Percentiles rank a stretch among this genome's conserved stretches.
Conservation (phyloP, 2,113 vertebrate genomes). For the Gymnorhina tibicen region DNA sequence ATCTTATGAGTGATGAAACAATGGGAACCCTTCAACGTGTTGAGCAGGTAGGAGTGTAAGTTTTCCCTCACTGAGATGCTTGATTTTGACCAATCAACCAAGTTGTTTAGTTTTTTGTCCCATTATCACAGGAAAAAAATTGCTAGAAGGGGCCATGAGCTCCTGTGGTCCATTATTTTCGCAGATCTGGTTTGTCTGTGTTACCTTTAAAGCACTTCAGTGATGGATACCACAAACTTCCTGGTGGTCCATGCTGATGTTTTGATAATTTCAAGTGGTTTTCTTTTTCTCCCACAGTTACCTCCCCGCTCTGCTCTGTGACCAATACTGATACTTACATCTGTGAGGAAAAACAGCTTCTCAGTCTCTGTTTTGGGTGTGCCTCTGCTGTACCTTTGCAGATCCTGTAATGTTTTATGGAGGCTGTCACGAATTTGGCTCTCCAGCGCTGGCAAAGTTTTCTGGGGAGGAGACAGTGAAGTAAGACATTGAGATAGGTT, state of each 20-base stretch:
- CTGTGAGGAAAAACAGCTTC: constrained; percentile 53
- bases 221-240: neutral
- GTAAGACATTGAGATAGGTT: neutral
- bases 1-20: neutral
- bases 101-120: neutral
- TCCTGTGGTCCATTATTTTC: neutral
- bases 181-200: neutral
- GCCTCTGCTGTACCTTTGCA: neutral
- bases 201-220: neutral
- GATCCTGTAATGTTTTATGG: neutral
- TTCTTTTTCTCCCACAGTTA: neutral
- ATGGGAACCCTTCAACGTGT: neutral
- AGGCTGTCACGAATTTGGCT: constrained; percentile 37
- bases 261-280: neutral
- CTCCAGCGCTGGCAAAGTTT: constrained; percentile 63
- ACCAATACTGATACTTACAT: constrained; percentile 32
- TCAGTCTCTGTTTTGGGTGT: neutral
- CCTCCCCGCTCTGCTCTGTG: neutral
- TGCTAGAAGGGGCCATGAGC: accelerated
- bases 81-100: neutral
- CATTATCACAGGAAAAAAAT: neutral
- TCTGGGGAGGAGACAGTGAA: constrained; percentile 25
- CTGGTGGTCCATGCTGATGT: accelerated
- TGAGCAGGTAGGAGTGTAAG: neutral
- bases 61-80: neutral